Conservation (phyloP, 2,113 vertebrate species). For the Stegostoma tigrinum region DNA sequence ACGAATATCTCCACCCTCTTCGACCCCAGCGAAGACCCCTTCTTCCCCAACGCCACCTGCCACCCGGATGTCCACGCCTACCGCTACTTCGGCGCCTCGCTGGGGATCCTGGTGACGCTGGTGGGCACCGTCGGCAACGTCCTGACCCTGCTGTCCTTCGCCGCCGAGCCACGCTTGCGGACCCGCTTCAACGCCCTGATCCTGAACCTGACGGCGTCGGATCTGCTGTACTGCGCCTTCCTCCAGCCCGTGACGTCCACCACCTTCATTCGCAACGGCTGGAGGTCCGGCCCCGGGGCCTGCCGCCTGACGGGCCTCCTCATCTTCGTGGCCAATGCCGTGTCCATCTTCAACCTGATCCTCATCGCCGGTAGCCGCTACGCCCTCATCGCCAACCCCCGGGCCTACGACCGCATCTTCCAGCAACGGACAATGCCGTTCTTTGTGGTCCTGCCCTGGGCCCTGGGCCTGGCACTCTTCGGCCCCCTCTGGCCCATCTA, state of each 20-base stretch:
- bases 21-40: slow-evolving; percentile 49
- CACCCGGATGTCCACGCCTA: slow-evolving; percentile 63
- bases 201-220: slow-evolving; percentile 69
- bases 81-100: slow-evolving; percentile 67
- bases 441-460: slow-evolving; percentile 60
- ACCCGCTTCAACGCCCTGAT: slow-evolving; percentile 79
- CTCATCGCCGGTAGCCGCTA: slow-evolving; percentile 70
- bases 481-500: slow-evolving; percentile 68
- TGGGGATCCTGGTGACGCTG: slow-evolving; percentile 63
- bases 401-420: slow-evolving; percentile 62
- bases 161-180: slow-evolving; percentile 56
- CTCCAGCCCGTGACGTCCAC: slow-evolving; percentile 75
- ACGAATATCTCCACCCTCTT: too few species aligned
- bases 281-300: slow-evolving; percentile 62
- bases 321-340: slow-evolving; percentile 72
- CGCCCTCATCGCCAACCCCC: slow-evolving; percentile 62
- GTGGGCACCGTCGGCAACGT: slow-evolving; percentile 68
- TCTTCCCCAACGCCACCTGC: slow-evolving; percentile 53
- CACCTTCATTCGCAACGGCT: slow-evolving; percentile 71
- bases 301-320: slow-evolving; percentile 70
- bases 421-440: slow-evolving; percentile 51
- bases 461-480: slow-evolving; percentile 61
- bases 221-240: slow-evolving; percentile 71
- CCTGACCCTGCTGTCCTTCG: slow-evolving; percentile 72
- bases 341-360: slow-evolving; percentile 77